Base-by-base conservation (phyloP, 1,140 invertebrate species). In the Archegozetes longisetosus region DNA sequence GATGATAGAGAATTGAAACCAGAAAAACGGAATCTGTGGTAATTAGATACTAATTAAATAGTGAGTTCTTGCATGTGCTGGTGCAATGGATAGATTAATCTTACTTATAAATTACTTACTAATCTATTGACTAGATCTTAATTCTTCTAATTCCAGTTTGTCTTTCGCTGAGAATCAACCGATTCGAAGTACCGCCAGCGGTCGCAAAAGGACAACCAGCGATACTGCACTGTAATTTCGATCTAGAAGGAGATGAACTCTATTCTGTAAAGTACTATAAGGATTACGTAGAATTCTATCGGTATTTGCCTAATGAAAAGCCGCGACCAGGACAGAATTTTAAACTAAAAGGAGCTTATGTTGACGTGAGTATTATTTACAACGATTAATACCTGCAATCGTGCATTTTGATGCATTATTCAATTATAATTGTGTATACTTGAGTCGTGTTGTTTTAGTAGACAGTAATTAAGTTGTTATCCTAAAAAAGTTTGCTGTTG, bases 211-310 rank as follows among this genome's bases (percentile, higher is more conserved):
- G 67, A 22, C 29, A 64, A 23, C 53, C 67, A 2, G 64, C 64
- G 1, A 58, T 57, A 56, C 49, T 68, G 0, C 54, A 63, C 27
- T 68, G 67, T 56, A 58, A 67, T 51, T 68, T 66, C 58, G 62
- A 65, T 60, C 47, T 68, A 25, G 65, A 68, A 62, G 64, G 62
- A 23, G 66, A 67, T 50, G 62, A 58, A 27, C 55, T 67, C 1
- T 67, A 67, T 48, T 67, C 67, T 3, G 67, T 68, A 6, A 68
- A 68, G 60, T 67, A 66, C 63, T 68, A 68, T 60, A 68, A 66
- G 53, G 56, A 68, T 50, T 64, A 68, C 53, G 61, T 67, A 24
- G 67, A 68, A 49, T 68, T 68, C 52, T 68, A 64, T 54, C 60
- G 67, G 49, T 67, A 62, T 61, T 47, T 68, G 17, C 67, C 67